Evolutionary conservation across 2,113 vertebrate genomes (phyloP).

Genomic region (Garra rufa): DNA sequence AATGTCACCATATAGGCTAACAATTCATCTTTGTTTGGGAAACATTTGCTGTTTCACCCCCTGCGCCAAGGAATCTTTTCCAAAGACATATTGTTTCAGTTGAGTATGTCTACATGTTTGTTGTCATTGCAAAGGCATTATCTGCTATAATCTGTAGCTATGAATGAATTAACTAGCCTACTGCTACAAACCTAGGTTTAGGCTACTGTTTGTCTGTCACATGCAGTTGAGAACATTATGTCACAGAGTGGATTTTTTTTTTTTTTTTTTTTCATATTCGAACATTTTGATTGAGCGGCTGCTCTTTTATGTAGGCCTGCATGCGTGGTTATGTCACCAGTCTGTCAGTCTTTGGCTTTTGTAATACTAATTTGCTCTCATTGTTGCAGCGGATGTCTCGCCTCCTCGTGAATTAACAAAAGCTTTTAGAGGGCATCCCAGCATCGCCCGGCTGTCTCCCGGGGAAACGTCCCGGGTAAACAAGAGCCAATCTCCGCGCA

Average conservation of each 20-base stretch:
- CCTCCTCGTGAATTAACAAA: conserved; percentile 50
- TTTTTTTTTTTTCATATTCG: background rate
- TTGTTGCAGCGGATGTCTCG: conserved; percentile 46
- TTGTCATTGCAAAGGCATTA: background rate
- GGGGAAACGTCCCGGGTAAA: conserved; percentile 45
- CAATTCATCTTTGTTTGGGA: background rate
- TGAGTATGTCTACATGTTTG: background rate
- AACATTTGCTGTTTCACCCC: background rate
- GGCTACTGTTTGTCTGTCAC: background rate
- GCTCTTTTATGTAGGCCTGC: background rate
- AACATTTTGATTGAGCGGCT: background rate
- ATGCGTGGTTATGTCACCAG: background rate
- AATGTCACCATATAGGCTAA: background rate
- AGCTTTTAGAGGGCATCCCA: conserved; percentile 19
- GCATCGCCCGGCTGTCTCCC: conserved; percentile 46
- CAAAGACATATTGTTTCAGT: background rate
- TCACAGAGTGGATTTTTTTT: background rate
- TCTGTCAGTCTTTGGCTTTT: conserved; percentile 24
- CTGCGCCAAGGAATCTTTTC: background rate
- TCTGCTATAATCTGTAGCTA: background rate
- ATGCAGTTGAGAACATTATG: background rate
- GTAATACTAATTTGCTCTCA: background rate
- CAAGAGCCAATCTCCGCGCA: conserved; percentile 40
- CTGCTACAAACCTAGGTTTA: too few species aligned
- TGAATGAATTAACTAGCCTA: background rate